A percentile compares a stretch with the other conserved stretches of the same genome.
Evolutionary conservation across 2,888 invertebrate species (phyloP).

Genomic region (Orchestes rusci): DNA sequence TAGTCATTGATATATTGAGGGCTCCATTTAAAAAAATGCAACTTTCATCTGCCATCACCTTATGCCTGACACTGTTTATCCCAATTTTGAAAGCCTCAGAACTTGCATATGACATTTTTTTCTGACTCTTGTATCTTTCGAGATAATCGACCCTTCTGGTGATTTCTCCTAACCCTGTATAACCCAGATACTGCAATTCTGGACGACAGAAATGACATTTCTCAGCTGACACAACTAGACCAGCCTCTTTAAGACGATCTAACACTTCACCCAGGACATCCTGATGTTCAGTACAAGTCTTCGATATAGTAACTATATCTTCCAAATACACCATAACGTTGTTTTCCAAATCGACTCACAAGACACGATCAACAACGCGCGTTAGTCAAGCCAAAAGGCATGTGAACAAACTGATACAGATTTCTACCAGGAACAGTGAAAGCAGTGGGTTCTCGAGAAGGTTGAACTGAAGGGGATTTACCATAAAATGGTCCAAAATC

Average conservation of each 20-base stretch:
- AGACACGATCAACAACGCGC: slow-evolving; percentile 29
- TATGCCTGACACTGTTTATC: too few relatives aligned
- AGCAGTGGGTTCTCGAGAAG: slow-evolving; percentile 28
- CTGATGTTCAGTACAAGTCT: slow-evolving; percentile 21
- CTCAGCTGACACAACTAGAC: slow-evolving; percentile 5
- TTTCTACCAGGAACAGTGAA: slow-evolving; percentile 32
- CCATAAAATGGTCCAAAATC: slow-evolving; percentile 33
- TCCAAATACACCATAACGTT: slow-evolving; percentile 27
- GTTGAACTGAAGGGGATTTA: slow-evolving; percentile 30
- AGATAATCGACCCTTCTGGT: too few relatives aligned
- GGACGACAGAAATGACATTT: slow-evolving; percentile 31
- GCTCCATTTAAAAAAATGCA: too few relatives aligned
- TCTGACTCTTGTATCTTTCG: too few relatives aligned
- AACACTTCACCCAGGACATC: slow-evolving; percentile 21
- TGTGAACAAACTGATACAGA: slow-evolving; percentile 30
- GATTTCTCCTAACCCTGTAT: too few relatives aligned
- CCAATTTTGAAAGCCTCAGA: too few relatives aligned
- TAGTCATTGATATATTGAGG: too few relatives aligned
- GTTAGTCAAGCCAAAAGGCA: slow-evolving; percentile 34
- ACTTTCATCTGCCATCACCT: too few relatives aligned
- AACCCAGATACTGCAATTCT: slow-evolving; percentile 34
- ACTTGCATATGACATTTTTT: too few relatives aligned
- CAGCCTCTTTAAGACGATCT: slow-evolving; percentile 6
- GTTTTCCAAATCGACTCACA: slow-evolving; percentile 26
- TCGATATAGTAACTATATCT: slow-evolving; percentile 22